These are phyloP conservation scores for Umimayanthus kanabou DNA, from an alignment of 92 coral and sea anemone genomes.

Conservation along the genomic window DNA sequence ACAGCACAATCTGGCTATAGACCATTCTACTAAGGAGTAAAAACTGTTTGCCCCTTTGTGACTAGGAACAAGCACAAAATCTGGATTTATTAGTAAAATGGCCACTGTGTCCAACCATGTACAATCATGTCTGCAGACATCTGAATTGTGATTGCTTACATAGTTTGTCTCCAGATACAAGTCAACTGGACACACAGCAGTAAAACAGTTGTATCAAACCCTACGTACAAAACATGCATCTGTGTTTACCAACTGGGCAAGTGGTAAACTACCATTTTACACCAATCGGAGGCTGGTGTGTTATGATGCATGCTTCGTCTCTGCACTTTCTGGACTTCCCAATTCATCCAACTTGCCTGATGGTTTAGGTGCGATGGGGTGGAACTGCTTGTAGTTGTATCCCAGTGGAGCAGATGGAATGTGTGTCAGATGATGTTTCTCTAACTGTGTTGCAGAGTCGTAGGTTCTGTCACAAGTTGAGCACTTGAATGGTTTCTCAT, in stretches of 20 bases:
- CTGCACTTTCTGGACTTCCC: constrained; percentile 30
- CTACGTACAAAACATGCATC: not conserved
- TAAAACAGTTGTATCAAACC: too few relatives aligned
- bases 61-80: too few relatives aligned
- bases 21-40: too few relatives aligned
- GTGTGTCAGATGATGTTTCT: constrained; percentile 57
- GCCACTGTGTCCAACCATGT: too few relatives aligned
- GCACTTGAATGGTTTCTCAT: constrained; percentile 54
- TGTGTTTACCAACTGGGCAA: not conserved
- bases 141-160: too few relatives aligned
- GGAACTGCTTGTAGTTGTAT: constrained; percentile 61
- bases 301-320: not conserved
- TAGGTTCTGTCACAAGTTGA: constrained; percentile 55
- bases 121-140: too few relatives aligned
- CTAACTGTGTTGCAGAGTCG: constrained; percentile 52
- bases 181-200: too few relatives aligned
- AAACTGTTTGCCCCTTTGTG: too few relatives aligned
- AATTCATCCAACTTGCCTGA: constrained; percentile 27
- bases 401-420: constrained; percentile 52
- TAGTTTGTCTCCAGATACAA: too few relatives aligned
- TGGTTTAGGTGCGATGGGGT: constrained; percentile 68
- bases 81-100: too few relatives aligned
- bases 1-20: too few relatives aligned
- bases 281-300: not conserved
- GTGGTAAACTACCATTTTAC: too few relatives aligned